Evolutionary conservation across 2,113 vertebrate species (phyloP).

Genomic region (Alouatta palliata): DNA sequence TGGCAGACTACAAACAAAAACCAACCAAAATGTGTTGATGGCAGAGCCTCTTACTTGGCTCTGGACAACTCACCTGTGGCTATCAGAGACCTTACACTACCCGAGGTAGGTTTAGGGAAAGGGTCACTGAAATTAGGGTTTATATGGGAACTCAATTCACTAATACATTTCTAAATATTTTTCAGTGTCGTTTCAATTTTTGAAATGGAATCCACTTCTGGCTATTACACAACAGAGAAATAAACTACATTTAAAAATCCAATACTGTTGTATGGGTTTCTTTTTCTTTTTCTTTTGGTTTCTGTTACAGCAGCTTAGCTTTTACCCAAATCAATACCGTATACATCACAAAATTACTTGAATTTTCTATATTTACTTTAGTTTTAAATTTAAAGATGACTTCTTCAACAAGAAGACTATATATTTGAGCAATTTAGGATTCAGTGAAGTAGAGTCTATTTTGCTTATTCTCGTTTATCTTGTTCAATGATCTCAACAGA

Average conservation of each 20-base stretch:
- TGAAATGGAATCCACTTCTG: not conserved
- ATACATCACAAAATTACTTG: not conserved
- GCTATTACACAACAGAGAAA: not conserved
- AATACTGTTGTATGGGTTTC: not conserved
- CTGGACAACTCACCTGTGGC: not conserved
- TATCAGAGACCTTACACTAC: not conserved
- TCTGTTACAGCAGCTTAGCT: not conserved
- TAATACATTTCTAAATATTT: not conserved
- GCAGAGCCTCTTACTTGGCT: not conserved
- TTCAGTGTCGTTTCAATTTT: not conserved
- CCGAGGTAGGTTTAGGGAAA: not conserved
- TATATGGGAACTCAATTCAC: not conserved
- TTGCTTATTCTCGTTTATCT: constrained; percentile 39
- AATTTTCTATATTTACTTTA: not conserved
- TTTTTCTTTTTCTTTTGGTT: not conserved
- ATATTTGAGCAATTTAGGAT: not conserved
- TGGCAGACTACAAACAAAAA: not conserved
- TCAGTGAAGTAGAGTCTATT: not conserved
- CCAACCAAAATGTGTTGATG: not conserved
- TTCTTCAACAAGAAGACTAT: not conserved
- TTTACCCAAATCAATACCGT: not conserved
- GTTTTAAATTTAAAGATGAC: not conserved
- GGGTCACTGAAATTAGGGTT: not conserved
- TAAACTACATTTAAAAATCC: not conserved
- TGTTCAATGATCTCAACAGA: not conserved